Base-by-base conservation (phyloP, 2,113 vertebrate genomes). In the Bubo bubo region DNA sequence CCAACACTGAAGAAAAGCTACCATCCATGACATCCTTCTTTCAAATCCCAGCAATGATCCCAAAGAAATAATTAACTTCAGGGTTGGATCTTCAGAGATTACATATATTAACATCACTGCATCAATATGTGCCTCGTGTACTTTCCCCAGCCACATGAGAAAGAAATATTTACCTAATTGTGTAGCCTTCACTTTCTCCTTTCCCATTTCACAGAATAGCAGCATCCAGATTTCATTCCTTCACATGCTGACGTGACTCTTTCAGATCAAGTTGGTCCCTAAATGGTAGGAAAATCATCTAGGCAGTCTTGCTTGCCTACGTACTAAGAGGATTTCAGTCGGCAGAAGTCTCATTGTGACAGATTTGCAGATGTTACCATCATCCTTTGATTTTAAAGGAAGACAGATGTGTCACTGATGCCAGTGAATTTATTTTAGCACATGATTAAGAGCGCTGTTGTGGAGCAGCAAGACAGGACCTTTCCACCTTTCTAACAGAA, bases 401-500 rank as follows among this genome's bases (percentile, higher is more conserved):
- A 66, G 19, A 8, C 3, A 62, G 27, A 34, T 19, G 49, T 39
- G 45, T 79, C 81, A n/a, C 4, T 62, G 88, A 21, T 1, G 4
- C 21, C 45, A 62, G 45, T 8, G 52, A 41, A 52, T 67, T 88
- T 59, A 37, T 83, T 90, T 93, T 14, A 76, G n/a, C 59, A 18
- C 0, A 0, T 20, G 73, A 15, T 56, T 81, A 68, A 15, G 26
- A 47, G 34, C 3, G 20, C 56, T 49, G 12, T 4, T 35, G 26
- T 43, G 62, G 27, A 79, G 62, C 50, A 66, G 35, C 81, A 88
- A 66, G 63, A 26, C 20, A 3, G 50, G 34, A 58, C 71, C 7
- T 96, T 88, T 59, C 58, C 74, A 62, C 63, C 53, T 59, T 86
- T 86, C 86, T 86, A 56, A 56, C 80, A 95, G 89, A 63, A 64